Evolutionary conservation across 2,797 vertebrate genomes (phyloP).

Genomic region (Borostomias antarcticus): DNA sequence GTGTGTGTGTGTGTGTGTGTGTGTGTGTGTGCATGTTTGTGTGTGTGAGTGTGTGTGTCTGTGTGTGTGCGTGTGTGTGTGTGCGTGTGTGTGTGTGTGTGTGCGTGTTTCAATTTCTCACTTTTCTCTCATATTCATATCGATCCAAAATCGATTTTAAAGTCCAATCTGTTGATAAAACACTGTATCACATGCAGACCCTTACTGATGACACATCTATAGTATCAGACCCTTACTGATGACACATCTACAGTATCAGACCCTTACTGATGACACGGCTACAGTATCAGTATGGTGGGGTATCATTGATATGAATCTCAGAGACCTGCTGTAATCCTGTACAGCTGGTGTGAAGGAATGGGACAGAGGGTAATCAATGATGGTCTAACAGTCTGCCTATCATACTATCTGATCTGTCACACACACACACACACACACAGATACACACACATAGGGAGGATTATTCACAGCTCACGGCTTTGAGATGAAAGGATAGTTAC

Average conservation of each 20-base stretch:
- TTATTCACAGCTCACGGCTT: slow-evolving; percentile 30
- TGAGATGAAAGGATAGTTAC: slow-evolving; percentile 20
- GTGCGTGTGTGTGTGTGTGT: too few species aligned
- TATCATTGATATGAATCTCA: neutral
- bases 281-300: too few species aligned
- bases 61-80: slow-evolving; percentile 45
- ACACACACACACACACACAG: slow-evolving; percentile 45
- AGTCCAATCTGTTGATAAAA: too few species aligned
- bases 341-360: slow-evolving; percentile 42
- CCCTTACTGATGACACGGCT: too few species aligned
- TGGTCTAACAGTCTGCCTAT: slow-evolving; percentile 64
- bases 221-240: too few species aligned
- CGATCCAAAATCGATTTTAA: too few species aligned
- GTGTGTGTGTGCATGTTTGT: slow-evolving; percentile 9
- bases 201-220: too few species aligned
- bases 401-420: slow-evolving; percentile 40
- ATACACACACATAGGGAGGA: slow-evolving; percentile 36
- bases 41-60: slow-evolving; percentile 7
- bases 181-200: too few species aligned
- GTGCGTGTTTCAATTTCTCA: too few species aligned
- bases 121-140: too few species aligned
- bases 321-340: slow-evolving; percentile 50
- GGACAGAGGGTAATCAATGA: slow-evolving; percentile 53
- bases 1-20: slow-evolving; percentile 11
- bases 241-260: too few species aligned